phyloP scores from a whole-genome alignment of 2,113 vertebrate genomes.

The Solenodon paradoxus region DNA sequence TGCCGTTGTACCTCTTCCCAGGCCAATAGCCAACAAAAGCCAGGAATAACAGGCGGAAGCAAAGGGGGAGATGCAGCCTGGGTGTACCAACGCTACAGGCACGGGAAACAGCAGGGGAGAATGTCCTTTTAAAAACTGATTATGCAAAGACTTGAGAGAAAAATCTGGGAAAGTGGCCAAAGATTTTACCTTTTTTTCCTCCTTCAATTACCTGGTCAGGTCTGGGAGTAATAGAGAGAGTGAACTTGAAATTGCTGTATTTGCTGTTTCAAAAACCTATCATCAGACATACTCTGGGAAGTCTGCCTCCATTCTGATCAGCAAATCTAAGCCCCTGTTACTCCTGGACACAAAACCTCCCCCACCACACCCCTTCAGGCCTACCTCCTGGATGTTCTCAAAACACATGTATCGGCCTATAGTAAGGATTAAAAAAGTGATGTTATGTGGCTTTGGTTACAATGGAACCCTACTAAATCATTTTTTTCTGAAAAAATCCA shows the following conservation, averaged over 20 bases:
- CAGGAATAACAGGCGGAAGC: conserved; percentile 26
- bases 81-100: background rate
- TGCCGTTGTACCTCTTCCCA: background rate
- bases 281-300: background rate
- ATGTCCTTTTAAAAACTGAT: background rate
- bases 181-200: background rate
- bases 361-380: background rate
- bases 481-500: background rate
- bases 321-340: background rate
- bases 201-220: background rate
- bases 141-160: background rate
- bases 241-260: background rate
- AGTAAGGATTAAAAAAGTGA: too few species aligned
- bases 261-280: conserved; percentile 16
- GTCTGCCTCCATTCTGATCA: background rate
- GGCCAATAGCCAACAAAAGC: background rate
- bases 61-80: conserved; percentile 40
- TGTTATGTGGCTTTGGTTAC: background rate
- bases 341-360: background rate
- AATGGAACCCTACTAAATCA: background rate
- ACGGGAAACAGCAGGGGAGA: background rate
- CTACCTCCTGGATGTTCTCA: background rate
- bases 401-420: too few species aligned
- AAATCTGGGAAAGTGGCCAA: background rate
- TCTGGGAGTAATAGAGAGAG: background rate